These are phyloP conservation scores for Ligdia adustata DNA, from an alignment of 2,888 invertebrate species.

Conservation along the genomic window DNA sequence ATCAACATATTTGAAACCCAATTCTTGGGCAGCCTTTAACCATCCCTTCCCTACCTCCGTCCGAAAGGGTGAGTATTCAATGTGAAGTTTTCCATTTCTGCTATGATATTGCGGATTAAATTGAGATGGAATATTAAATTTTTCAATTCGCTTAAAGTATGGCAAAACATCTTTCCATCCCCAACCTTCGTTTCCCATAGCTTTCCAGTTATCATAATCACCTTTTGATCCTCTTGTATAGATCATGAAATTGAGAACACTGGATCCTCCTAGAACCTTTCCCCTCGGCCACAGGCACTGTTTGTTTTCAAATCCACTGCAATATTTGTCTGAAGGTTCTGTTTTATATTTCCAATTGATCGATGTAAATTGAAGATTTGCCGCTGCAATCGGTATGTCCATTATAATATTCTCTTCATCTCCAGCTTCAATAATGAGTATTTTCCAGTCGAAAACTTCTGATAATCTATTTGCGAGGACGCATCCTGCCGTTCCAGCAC, in stretches of 20 bases:
- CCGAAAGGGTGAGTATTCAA: conserved; percentile 81
- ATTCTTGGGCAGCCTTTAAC: conserved; percentile 85
- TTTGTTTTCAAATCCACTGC: conserved; percentile 89
- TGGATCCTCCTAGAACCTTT: conserved; percentile 92
- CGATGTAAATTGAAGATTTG: conserved; percentile 87
- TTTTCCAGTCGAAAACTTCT: conserved; percentile 87
- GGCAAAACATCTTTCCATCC: conserved; percentile 88
- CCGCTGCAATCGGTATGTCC: conserved; percentile 90
- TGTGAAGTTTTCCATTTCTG: conserved; percentile 81
- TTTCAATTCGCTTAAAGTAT: conserved; percentile 92
- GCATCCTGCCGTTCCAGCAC: conserved; percentile 92
- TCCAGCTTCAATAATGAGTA: conserved; percentile 90
- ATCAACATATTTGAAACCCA: conserved; percentile 85
- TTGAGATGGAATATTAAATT: conserved; percentile 84
- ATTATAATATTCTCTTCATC: conserved; percentile 87
- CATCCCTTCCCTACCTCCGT: conserved; percentile 81
- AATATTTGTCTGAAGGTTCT: conserved; percentile 88
- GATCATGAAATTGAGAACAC: conserved; percentile 92
- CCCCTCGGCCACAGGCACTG: conserved; percentile 92
- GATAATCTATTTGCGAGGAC: conserved; percentile 89
- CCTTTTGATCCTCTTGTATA: conserved; percentile 88
- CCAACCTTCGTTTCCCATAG: conserved; percentile 89
- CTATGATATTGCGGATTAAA: conserved; percentile 81
- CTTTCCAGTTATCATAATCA: conserved; percentile 91
- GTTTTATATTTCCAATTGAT: conserved; percentile 93